Percentiles rank a stretch among this genome's conserved stretches.
These are phyloP conservation scores for Glandiceps talaboti DNA, from an alignment of 53 echinoderm and acorn worm species.

Conservation along the genomic window DNA sequence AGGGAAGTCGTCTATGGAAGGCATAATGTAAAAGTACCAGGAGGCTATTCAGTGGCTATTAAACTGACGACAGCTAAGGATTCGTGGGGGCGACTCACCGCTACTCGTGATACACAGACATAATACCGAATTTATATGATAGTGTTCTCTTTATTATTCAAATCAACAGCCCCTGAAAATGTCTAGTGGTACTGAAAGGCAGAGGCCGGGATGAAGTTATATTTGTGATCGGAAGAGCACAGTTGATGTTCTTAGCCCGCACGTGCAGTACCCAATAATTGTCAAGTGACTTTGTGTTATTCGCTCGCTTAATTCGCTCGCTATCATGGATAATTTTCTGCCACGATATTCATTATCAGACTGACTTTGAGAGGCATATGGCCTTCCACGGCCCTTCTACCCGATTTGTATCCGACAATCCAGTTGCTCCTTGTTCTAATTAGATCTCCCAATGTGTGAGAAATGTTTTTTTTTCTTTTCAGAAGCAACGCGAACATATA, in stretches of 20 bases:
- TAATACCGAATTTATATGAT: no score
- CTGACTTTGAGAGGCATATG: slow-evolving; percentile 3
- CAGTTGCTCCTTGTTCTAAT: slow-evolving; percentile 3
- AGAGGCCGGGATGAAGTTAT: neutral
- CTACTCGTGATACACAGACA: no score
- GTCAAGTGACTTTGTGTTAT: neutral
- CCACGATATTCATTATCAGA: slow-evolving; percentile 1
- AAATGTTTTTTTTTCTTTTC: slow-evolving; percentile 1
- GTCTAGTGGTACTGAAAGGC: neutral
- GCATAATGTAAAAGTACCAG: no score
- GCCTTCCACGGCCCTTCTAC: slow-evolving; percentile 2
- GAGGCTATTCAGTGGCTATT: no score
- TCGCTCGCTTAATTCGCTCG: slow-evolving; percentile 16
- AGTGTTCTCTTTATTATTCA: neutral
- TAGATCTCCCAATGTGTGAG: slow-evolving; percentile 3
- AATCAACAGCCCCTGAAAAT: neutral
- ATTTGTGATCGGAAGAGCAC: neutral
- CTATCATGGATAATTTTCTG: slow-evolving; percentile 10
- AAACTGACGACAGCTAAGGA: no score
- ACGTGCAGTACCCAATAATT: neutral
- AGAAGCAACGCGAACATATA: neutral
- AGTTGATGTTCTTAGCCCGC: neutral
- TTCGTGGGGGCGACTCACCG: no score
- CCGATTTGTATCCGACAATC: slow-evolving; percentile 19
- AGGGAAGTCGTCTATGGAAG: neutral